Evolutionary conservation across 2,797 vertebrate species (phyloP).

Genomic region (Microhierax caerulescens): DNA sequence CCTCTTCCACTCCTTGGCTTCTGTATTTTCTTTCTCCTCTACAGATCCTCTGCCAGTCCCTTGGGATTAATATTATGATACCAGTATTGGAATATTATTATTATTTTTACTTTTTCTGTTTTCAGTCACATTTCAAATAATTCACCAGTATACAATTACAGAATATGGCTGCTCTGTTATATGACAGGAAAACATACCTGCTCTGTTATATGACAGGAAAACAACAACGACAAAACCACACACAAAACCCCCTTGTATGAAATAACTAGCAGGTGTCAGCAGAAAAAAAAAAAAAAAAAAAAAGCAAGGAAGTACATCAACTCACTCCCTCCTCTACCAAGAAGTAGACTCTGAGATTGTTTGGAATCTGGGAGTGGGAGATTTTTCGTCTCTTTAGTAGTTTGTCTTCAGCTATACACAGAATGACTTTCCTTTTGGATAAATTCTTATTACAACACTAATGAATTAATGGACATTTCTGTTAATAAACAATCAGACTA

Average conservation of each 20-base stretch:
- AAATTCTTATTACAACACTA: not conserved
- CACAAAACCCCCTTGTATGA: not conserved
- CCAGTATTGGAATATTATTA: not conserved
- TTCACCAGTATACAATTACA: not conserved
- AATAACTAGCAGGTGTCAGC: not conserved
- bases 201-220: not conserved
- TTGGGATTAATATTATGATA: not conserved
- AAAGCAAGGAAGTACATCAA: accelerated
- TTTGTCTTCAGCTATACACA: not conserved
- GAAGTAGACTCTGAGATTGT: not conserved
- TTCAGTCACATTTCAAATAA: not conserved
- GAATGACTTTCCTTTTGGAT: not conserved
- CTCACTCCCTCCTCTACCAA: not conserved
- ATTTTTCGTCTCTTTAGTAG: not conserved
- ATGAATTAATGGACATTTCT: not conserved
- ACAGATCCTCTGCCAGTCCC: not conserved
- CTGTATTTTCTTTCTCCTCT: not conserved
- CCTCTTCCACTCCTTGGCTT: not conserved
- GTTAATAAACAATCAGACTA: not conserved
- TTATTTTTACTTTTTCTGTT: not conserved
- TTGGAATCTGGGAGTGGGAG: not conserved
- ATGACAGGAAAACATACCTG: not conserved
- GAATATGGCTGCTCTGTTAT: not conserved
- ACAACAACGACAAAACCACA: not conserved
- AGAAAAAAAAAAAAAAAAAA: not conserved